These are phyloP conservation scores for Anarrhichthys ocellatus DNA, from an alignment of 2,113 vertebrate species.

Conservation along the genomic window DNA sequence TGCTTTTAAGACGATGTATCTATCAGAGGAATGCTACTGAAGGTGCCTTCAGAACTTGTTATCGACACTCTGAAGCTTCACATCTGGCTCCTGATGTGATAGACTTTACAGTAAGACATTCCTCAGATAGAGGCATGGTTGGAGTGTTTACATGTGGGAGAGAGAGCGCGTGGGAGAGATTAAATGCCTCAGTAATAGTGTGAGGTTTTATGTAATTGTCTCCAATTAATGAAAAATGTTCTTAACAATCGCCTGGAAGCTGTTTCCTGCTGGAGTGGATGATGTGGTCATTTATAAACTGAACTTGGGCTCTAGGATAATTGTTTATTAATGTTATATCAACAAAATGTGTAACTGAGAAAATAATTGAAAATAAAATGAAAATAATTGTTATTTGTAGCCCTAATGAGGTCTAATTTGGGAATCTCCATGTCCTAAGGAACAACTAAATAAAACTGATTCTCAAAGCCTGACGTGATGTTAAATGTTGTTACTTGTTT, in stretches of 20 bases:
- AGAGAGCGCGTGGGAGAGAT: background rate
- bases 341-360: no score
- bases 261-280: background rate
- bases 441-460: no score
- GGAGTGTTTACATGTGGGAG: slow-evolving; percentile 35
- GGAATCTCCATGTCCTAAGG: no score
- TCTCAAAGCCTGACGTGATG: background rate
- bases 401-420: no score
- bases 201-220: background rate
- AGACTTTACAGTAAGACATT: slow-evolving; percentile 51
- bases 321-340: no score
- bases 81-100: slow-evolving; percentile 67
- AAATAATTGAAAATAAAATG: no score
- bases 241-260: background rate
- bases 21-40: slow-evolving; percentile 17
- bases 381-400: no score
- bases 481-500: no score
- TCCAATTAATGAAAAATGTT: background rate
- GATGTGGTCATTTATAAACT: background rate
- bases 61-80: slow-evolving; percentile 51
- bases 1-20: background rate
- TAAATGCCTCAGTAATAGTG: slow-evolving; percentile 23
- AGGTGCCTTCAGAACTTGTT: slow-evolving; percentile 9
- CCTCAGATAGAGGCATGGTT: slow-evolving; percentile 48
- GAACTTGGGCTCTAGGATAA: no score